Base-by-base conservation (phyloP, 2,888 invertebrate genomes). In the Leptothorax acervorum region DNA sequence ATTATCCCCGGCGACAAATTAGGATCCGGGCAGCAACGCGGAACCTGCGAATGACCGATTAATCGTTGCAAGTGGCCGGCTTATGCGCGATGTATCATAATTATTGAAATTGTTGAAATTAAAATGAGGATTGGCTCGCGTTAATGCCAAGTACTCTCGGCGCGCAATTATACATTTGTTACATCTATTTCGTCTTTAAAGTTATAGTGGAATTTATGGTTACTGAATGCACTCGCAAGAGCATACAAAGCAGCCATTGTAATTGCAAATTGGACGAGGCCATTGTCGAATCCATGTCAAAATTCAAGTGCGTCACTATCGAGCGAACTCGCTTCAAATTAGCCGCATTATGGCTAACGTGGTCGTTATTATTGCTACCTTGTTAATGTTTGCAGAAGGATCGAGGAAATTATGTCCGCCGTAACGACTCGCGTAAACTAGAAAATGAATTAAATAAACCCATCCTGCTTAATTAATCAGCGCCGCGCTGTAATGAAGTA, bases 1-100 rank as follows among this genome's bases (percentile, higher is more conserved):
- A 89, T n/a, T n/a, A n/a, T 88, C 85, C 23, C 79, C 39, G n/a
- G 82, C 74, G 82, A 89, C 89, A 85, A 89, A 89, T 89, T 89
- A 89, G 89, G 84, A 86, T 84, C 66, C 79, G 71, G 71, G 70
- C 85, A 78, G 60, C 74, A 62, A 68, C 55, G 75, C 28, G 68
- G 51, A 62, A 85, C 74, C 82, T 65, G 83, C 45, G 83, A 84
- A 85, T 83, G 71, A 68, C 76, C 87, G 86, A 86, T 89, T 89
- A 89, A 89, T 89, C 88, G 86, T 60, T 35, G 74, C 68, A n/a
- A 82, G 57, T 66, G 82, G 70, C 76, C 82, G 84, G 75, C 82
- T 85, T 85, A 60, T 35, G 68, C 35, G 57, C 66, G 66, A 62
- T 85, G 55, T 75, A 66, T 79, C 83, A 85, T 83, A 85, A 87